These are phyloP conservation scores for Patella vulgata DNA, from an alignment of 1,140 invertebrate species.

Conservation along the genomic window DNA sequence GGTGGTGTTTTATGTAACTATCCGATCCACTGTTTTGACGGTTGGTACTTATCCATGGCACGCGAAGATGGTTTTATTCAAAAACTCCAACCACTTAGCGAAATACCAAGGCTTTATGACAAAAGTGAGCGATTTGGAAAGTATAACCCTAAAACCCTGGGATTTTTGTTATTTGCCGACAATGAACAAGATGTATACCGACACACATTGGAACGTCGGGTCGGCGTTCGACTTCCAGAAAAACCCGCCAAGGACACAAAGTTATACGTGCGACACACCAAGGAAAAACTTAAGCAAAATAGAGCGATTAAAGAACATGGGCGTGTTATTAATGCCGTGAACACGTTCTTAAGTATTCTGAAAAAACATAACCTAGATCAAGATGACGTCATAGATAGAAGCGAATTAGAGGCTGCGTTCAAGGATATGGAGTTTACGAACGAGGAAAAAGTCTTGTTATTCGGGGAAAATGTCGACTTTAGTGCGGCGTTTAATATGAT, in stretches of 20 bases:
- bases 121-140: constrained; percentile 50
- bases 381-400: constrained; percentile 45
- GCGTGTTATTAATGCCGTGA: constrained; percentile 47
- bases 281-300: constrained; percentile 48
- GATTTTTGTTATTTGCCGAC: too few relatives aligned
- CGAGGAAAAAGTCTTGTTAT: not conserved
- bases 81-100: constrained; percentile 53
- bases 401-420: constrained; percentile 45
- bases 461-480: not conserved
- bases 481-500: not conserved
- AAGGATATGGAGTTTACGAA: constrained; percentile 42
- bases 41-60: constrained; percentile 64
- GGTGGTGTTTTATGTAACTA: constrained; percentile 56
- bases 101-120: constrained; percentile 49
- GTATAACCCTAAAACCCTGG: constrained; percentile 53
- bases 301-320: constrained; percentile 49
- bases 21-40: constrained; percentile 56
- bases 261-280: constrained; percentile 12
- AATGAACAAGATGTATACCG: not conserved
- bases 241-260: not conserved
- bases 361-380: constrained; percentile 52
- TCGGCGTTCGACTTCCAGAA: not conserved
- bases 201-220: not conserved
- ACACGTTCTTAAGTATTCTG: constrained; percentile 52
- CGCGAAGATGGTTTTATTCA: constrained; percentile 56